Conservation (phyloP, 1,140 invertebrate genomes). For the Aporrectodea caliginosa region DNA sequence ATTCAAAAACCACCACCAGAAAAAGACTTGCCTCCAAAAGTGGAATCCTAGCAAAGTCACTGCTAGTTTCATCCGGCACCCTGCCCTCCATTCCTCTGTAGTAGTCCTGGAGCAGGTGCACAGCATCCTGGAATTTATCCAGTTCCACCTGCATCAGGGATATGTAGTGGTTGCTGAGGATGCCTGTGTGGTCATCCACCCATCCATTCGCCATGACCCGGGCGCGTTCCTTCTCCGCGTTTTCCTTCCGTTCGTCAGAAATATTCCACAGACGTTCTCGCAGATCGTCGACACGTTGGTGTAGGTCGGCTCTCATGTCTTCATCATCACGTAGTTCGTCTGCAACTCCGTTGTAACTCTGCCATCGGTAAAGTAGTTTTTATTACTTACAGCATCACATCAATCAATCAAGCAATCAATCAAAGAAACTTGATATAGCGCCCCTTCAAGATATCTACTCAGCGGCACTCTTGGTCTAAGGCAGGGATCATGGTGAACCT, state of each 20-base stretch:
- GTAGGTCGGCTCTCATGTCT: conserved; percentile 53
- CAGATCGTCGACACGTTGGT: conserved; percentile 54
- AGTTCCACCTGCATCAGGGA: conserved; percentile 54
- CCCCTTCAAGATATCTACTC: no score
- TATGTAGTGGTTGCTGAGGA: conserved; percentile 54
- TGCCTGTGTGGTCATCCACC: conserved; percentile 54
- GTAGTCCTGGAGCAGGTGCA: conserved; percentile 54
- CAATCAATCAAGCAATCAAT: no score
- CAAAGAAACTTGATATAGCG: no score
- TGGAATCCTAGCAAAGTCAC: conserved; percentile 50
- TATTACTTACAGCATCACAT: no score
- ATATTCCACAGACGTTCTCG: conserved; percentile 54
- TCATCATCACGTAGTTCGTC: conserved; percentile 56
- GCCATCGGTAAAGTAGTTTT: no score
- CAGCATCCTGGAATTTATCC: conserved; percentile 54
- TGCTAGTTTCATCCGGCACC: conserved; percentile 49
- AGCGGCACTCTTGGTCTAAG: no score
- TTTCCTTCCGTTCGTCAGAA: conserved; percentile 53
- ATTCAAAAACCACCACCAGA: not conserved
- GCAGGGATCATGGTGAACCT: no score
- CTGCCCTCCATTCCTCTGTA: conserved; percentile 54
- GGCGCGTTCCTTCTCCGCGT: conserved; percentile 52
- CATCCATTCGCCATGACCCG: conserved; percentile 53
- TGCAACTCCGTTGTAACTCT: conserved; percentile 55
- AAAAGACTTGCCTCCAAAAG: conserved; percentile 48